Conservation (phyloP, 2,113 vertebrate species). For the Coptodon rendalli region DNA sequence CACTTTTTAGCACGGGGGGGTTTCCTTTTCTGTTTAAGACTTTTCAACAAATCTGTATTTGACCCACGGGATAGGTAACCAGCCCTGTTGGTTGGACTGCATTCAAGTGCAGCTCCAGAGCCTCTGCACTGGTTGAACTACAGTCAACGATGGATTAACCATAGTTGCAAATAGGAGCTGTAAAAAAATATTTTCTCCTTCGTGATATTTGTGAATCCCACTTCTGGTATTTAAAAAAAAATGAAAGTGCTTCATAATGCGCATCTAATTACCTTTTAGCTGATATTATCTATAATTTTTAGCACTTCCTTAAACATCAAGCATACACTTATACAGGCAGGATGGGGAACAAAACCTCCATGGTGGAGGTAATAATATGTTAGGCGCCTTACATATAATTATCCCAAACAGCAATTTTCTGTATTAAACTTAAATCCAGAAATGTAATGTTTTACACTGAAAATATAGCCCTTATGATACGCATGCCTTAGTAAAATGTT, state of each 20-base stretch:
- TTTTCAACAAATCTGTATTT: neutral
- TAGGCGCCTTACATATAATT: neutral
- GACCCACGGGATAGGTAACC: neutral
- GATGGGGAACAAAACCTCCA: neutral
- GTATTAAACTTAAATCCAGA: neutral
- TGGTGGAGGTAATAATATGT: neutral
- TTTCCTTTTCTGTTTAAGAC: neutral
- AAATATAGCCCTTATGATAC: neutral
- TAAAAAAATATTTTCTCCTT: neutral
- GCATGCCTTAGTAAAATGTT: neutral
- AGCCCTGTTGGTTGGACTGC: neutral
- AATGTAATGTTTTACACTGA: neutral
- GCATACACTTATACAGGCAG: neutral
- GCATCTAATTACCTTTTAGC: neutral
- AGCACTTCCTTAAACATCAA: neutral
- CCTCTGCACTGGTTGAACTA: neutral
- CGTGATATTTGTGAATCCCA: neutral
- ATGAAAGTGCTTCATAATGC: neutral
- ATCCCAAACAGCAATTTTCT: slow-evolving; percentile 21
- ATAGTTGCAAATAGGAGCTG: neutral
- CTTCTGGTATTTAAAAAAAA: neutral
- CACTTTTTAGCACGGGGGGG: neutral
- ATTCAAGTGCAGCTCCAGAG: neutral
- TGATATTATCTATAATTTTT: neutral
- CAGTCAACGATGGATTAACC: neutral